Evolutionary conservation across 2,888 invertebrate species (phyloP).

Genomic region (Dicranocentrus wangi): DNA sequence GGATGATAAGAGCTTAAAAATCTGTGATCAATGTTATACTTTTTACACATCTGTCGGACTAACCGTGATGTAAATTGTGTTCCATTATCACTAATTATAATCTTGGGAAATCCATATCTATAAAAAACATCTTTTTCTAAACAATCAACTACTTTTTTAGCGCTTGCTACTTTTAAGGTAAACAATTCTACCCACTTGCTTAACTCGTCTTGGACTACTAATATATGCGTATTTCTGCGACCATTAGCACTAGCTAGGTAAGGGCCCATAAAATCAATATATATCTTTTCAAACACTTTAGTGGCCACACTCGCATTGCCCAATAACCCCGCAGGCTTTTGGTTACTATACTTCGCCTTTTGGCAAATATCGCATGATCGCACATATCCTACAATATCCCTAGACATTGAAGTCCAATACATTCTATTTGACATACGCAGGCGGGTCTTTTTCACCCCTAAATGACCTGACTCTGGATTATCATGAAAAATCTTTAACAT

Average conservation of each 20-base stretch:
- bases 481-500: conserved; percentile 66
- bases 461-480: conserved; percentile 61
- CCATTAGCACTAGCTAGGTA: conserved; percentile 24
- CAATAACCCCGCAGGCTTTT: conserved; percentile 55
- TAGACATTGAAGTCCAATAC: conserved; percentile 65
- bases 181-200: conserved; percentile 67
- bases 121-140: conserved; percentile 65
- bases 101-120: conserved; percentile 56
- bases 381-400: conserved; percentile 61
- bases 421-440: conserved; percentile 49
- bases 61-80: conserved; percentile 54
- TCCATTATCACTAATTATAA: conserved; percentile 63
- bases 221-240: conserved; percentile 50
- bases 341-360: conserved; percentile 45
- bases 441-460: conserved; percentile 62
- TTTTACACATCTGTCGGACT: conserved; percentile 45
- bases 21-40: conserved; percentile 54
- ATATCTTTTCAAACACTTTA: conserved; percentile 52
- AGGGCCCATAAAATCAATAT: conserved; percentile 65
- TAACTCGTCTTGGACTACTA: conserved; percentile 60
- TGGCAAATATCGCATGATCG: conserved; percentile 64
- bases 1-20: conserved; percentile 54
- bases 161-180: conserved; percentile 58
- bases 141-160: conserved; percentile 40
- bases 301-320: conserved; percentile 11